Base-by-base conservation (phyloP, 2,113 vertebrate species). In the Sterna hirundo region DNA sequence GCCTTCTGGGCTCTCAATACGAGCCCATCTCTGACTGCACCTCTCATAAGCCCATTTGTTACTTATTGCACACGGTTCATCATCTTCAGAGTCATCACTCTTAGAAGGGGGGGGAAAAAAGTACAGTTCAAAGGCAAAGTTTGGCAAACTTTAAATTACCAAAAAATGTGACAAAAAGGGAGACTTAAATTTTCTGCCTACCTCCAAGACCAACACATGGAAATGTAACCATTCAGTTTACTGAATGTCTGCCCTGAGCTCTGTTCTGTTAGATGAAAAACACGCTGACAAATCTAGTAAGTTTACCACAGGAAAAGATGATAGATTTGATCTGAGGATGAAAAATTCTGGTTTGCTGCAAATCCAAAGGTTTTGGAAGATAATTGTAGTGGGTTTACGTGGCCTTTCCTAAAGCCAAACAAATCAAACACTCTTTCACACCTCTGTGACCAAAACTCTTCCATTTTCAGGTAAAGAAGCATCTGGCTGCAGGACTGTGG, bases 1-100 rank as follows among this genome's bases (percentile, higher is more conserved):
- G 86, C 58, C 57, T 57, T 98, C 96, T 23, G 64, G 18, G 11
- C 96, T 97, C 69, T 97, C 92, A 3, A 98, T 88, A 69, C 98
- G 98, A 10, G 96, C 98, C 99, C 99, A 99, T 13, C 96, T 96
- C 27, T 83, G 96, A 19, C 90, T 97, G 89, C 83, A 96, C 44
- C 96, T 96, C 96, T 99, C 98, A 10, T 98, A 99, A 44, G 97
- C 96, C 99, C 99, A 99, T 85, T 98, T 98, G 51, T 97, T 97
- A 94, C 99, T 99, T 96, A 99, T 99, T 46, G 99, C 98, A 47
- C 98, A 99, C 16, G 98, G 98, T 47, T 99, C 98, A 17, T 98
- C 98, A 16, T 99, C 98, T 25, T 98, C 98, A 12, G 97, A 97
- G 21, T 98, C 98, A 9, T 98, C 97, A 30, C 98, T 98, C 99